Evolutionary conservation across 2,888 invertebrate species (phyloP), one percentile per base, ranked within the genome.

Genomic region (Lysandra bellargus): DNA sequence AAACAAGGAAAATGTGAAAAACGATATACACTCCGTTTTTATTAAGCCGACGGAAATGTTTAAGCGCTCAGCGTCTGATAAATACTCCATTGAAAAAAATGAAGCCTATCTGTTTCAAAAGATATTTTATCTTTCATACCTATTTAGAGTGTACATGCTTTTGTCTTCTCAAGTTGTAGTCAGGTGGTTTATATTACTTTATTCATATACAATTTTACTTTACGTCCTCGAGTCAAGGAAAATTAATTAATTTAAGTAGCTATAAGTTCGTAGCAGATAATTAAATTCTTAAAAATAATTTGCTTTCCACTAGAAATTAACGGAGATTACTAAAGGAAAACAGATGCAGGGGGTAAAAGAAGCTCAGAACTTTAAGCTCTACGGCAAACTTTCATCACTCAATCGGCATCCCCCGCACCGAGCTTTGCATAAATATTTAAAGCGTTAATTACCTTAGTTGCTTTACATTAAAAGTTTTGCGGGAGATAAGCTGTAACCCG

Each of bases 371-470:
- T 30, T 64, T 23, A 23, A 64, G 61, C 61, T 64, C 6, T 2
- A 6, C 64, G 12, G 30, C 4, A 9, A 64, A 64, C 64, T 64
- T 64, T 64, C 30, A 30, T 30, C 23, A 30, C 61, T 61, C 30
- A 30, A 64, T 64, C 64, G 30, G 9, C 6, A 61, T 64, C 30
- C 30, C 30, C 30, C 30, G 30, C 12, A 49, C 49, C 2, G 69
- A 69, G 69, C 17, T 69, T 69, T 69, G 69, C 33, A 69, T 69
- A 69, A 37, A 69, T 37, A 69, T 80, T 78, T 75, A 78, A 73
- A n/a, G 30, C 33, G 73, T 57, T 73, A 60, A 78, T 81, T 80
- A 79, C 53, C 79, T 74, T 53, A 53, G 69, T 79, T 81, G 30
- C 49, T 40, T 44, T 49, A 76, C 57, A 33, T 76, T 76, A 76